A percentile compares a stretch with the other conserved stretches of the same genome.
These are phyloP conservation scores for Lymantria monacha DNA, from an alignment of 2,888 invertebrate species.

Conservation along the genomic window DNA sequence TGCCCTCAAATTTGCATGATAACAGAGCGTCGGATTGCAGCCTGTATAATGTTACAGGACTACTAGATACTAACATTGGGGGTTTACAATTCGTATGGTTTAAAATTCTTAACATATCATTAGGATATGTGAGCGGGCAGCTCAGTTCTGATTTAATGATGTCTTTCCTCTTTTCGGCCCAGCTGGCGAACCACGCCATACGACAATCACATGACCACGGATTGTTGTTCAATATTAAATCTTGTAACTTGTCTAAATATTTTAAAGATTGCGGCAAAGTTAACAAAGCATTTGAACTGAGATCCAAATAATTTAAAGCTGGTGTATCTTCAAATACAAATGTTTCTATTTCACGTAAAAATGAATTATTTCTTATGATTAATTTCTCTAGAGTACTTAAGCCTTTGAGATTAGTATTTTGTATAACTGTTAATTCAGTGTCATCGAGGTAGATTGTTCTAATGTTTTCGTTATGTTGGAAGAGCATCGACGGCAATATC, in stretches of 20 bases:
- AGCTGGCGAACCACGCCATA: constrained; percentile 87
- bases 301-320: constrained; percentile 83
- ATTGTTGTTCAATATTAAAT: constrained; percentile 87
- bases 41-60: constrained; percentile 84
- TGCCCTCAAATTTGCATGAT: constrained; percentile 89
- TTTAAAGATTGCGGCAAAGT: constrained; percentile 87
- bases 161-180: constrained; percentile 77
- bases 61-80: constrained; percentile 83
- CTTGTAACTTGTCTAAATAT: constrained; percentile 83
- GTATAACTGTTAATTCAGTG: constrained; percentile 85
- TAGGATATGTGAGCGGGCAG: constrained; percentile 85
- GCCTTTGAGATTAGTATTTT: constrained; percentile 85
- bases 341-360: constrained; percentile 83
- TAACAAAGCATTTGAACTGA: constrained; percentile 87
- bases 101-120: constrained; percentile 87
- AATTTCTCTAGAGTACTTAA: constrained; percentile 82
- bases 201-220: constrained; percentile 94
- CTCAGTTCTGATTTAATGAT: constrained; percentile 83
- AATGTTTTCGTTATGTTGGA: constrained; percentile 84
- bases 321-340: constrained; percentile 84
- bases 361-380: constrained; percentile 83
- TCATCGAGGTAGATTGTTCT: constrained; percentile 84
- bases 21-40: constrained; percentile 86
- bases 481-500: constrained; percentile 82
- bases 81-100: constrained; percentile 87